These are phyloP conservation scores for Drosophila kokeensis DNA, from an alignment of 2,888 invertebrate species.

Conservation along the genomic window DNA sequence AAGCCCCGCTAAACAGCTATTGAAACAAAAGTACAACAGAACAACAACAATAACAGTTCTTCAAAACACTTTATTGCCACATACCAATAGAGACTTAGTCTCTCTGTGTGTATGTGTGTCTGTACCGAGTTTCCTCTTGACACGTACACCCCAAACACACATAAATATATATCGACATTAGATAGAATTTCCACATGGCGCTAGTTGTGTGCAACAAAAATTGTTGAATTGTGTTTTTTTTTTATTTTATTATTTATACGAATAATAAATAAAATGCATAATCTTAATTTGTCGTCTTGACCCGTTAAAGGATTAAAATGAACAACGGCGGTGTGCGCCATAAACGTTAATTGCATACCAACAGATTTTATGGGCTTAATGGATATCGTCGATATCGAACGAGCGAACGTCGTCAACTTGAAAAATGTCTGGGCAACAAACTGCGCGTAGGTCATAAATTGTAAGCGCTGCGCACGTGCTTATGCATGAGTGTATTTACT, in stretches of 20 bases:
- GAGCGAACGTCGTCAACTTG: constrained; percentile 61
- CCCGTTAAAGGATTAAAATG: constrained; percentile 72
- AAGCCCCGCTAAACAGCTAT: constrained; percentile 61
- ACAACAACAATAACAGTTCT: constrained; percentile 40
- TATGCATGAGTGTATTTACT: constrained; percentile 53
- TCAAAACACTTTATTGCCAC: constrained; percentile 76
- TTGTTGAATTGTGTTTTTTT: constrained; percentile 32
- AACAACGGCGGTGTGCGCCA: constrained; percentile 55
- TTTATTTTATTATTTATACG: constrained; percentile 58
- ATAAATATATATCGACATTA: neutral
- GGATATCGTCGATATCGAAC: constrained; percentile 77
- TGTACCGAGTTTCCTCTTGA: constrained; percentile 23
- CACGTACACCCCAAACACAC: constrained; percentile 35
- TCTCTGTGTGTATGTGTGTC: constrained; percentile 12
- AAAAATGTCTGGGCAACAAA: constrained; percentile 25
- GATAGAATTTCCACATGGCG: constrained; percentile 19
- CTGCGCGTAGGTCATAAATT: constrained; percentile 66
- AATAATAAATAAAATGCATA: constrained; percentile 73
- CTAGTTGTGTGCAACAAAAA: constrained; percentile 10
- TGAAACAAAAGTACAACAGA: constrained; percentile 67
- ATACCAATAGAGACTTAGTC: constrained; percentile 50
- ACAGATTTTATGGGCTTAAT: constrained; percentile 82
- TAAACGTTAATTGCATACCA: constrained; percentile 82
- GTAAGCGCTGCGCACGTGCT: constrained; percentile 62
- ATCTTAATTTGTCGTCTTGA: constrained; percentile 78